Conservation (phyloP, 2,113 vertebrate species). For the Perca schrenkii region DNA sequence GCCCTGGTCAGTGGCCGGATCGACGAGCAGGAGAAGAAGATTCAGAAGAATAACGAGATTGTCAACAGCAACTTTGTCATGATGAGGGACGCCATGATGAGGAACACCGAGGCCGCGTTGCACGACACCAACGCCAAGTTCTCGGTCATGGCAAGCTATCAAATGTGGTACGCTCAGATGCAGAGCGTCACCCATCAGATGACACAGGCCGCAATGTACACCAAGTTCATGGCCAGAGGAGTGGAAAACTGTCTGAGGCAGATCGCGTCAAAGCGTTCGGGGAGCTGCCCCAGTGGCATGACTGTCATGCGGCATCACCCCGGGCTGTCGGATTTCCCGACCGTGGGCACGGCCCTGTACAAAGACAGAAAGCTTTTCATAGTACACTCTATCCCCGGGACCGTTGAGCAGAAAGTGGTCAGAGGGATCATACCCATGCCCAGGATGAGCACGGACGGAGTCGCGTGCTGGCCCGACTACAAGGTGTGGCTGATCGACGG, state of each 20-base stretch:
- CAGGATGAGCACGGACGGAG: slow-evolving; percentile 4
- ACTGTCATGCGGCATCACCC: background rate
- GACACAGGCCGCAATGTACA: slow-evolving; percentile 8
- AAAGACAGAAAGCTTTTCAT: slow-evolving; percentile 36
- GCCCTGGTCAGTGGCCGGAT: background rate
- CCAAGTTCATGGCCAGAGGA: slow-evolving; percentile 23
- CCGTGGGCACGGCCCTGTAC: slow-evolving; percentile 9
- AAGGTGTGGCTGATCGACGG: slow-evolving; percentile 16
- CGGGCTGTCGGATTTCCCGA: background rate
- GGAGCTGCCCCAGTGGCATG: slow-evolving; percentile 32
- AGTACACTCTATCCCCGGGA: background rate
- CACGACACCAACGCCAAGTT: slow-evolving; percentile 19
- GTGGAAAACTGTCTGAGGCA: slow-evolving; percentile 34
- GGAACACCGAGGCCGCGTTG: background rate
- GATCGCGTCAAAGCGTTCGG: background rate
- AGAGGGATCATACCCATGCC: slow-evolving; percentile 24
- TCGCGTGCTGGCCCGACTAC: slow-evolving; percentile 34
- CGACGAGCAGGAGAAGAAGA: background rate
- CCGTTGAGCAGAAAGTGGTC: background rate
- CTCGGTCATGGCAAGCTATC: slow-evolving; percentile 17
- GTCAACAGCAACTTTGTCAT: background rate
- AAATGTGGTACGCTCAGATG: slow-evolving; percentile 48
- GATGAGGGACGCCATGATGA: slow-evolving; percentile 5
- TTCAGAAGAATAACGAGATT: background rate
- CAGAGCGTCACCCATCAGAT: slow-evolving; percentile 24